phyloP scores from a whole-genome alignment of 1,140 invertebrate species.

The Aphelinus atriplicis region DNA sequence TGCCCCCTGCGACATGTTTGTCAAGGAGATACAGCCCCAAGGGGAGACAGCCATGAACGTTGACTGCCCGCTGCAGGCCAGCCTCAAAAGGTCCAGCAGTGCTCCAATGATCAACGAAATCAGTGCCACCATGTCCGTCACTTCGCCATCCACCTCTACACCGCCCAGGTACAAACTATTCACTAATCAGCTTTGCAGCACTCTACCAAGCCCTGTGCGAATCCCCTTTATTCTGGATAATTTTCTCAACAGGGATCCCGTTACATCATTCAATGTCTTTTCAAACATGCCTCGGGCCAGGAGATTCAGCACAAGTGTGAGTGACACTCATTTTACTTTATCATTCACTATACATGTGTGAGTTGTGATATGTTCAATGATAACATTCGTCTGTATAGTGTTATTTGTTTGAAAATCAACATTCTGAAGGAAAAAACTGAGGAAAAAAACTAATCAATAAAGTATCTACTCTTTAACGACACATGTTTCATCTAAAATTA shows the following conservation, averaged over 20 bases:
- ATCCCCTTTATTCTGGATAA: background rate
- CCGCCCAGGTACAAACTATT: slow-evolving; percentile 58
- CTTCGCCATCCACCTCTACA: slow-evolving; percentile 61
- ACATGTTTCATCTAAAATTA: no score
- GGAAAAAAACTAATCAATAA: no score
- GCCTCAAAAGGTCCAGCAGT: slow-evolving; percentile 82
- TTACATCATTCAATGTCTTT: slow-evolving; percentile 71
- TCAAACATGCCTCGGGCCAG: slow-evolving; percentile 73
- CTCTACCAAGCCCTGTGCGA: no score
- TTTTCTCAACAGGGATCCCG: slow-evolving; percentile 56
- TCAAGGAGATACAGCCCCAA: slow-evolving; percentile 36
- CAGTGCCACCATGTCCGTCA: slow-evolving; percentile 63
- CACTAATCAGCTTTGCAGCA: no score
- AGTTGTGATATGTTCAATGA: slow-evolving; percentile 11
- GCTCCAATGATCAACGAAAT: slow-evolving; percentile 85
- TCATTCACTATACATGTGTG: slow-evolving; percentile 30
- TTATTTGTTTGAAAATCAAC: no score
- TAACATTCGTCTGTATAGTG: no score
- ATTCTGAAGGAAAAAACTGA: no score
- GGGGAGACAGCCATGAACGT: slow-evolving; percentile 68
- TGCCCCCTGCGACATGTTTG: slow-evolving; percentile 29
- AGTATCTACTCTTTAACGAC: no score
- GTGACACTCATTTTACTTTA: slow-evolving; percentile 48
- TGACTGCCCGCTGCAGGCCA: slow-evolving; percentile 68
- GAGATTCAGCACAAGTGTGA: slow-evolving; percentile 87